phyloP scores from a whole-genome alignment of 2,888 invertebrate species.

The Agriotes lineatus region DNA sequence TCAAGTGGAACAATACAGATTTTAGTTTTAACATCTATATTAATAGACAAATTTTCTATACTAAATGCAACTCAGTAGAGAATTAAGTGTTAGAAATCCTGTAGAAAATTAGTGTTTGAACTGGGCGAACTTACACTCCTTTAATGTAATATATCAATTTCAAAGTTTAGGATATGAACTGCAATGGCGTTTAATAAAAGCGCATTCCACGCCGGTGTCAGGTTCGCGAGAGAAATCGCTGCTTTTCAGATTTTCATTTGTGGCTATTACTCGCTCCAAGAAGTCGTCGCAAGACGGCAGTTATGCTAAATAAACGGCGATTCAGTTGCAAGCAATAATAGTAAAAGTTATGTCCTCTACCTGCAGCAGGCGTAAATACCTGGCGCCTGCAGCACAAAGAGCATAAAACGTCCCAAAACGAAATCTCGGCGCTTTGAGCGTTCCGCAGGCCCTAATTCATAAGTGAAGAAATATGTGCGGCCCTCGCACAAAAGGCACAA shows the following conservation, averaged over 20 bases:
- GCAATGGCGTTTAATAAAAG: too few species aligned
- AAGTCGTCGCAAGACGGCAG: constrained; percentile 19
- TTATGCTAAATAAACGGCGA: constrained; percentile 33
- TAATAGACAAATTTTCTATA: too few species aligned
- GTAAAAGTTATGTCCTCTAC: constrained; percentile 41
- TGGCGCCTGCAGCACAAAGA: constrained; percentile 48
- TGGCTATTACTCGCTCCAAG: constrained; percentile 7
- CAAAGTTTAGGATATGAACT: too few species aligned
- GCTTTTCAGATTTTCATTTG: constrained; percentile 3
- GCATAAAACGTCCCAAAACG: constrained; percentile 46
- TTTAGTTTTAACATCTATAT: too few species aligned
- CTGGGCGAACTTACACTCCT: too few species aligned
- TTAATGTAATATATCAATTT: too few species aligned
- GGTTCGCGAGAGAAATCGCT: too few species aligned
- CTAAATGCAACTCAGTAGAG: too few species aligned
- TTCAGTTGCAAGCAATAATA: constrained; percentile 39
- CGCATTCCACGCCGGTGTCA: too few species aligned
- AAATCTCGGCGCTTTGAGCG: constrained; percentile 34
- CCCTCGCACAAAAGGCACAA: constrained; percentile 38
- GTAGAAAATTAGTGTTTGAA: too few species aligned
- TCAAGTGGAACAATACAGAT: too few species aligned
- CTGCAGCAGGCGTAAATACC: constrained; percentile 43
- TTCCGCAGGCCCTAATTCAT: constrained; percentile 35
- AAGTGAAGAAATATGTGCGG: constrained; percentile 29
- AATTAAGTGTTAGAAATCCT: too few species aligned